phyloP scores from a whole-genome alignment of 2,888 invertebrate genomes.

The Apantesis nais region DNA sequence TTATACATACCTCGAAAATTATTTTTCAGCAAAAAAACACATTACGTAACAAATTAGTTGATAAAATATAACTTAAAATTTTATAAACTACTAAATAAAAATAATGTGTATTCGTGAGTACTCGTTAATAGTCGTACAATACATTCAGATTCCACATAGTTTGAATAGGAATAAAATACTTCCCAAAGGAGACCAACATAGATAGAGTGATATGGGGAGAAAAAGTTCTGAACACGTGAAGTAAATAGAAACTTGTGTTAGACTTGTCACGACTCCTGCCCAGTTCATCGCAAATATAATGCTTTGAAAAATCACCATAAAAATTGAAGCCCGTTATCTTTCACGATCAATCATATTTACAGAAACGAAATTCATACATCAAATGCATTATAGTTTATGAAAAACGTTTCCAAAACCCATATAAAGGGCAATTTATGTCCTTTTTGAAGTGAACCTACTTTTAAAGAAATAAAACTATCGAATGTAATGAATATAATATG shows the following conservation, averaged over 20 bases:
- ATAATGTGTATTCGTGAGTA: neutral
- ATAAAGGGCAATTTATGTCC: neutral
- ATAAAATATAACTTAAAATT: no score
- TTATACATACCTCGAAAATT: no score
- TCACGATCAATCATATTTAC: no score
- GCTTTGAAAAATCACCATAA: neutral
- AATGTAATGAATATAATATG: no score
- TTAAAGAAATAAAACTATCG: no score
- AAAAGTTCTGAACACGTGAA: neutral
- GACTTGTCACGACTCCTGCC: neutral
- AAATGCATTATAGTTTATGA: neutral
- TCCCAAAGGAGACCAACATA: neutral
- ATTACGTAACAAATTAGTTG: no score
- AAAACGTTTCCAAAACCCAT: neutral
- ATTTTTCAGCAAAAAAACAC: no score
- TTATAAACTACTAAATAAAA: neutral
- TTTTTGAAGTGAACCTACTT: neutral
- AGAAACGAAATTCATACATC: neutral
- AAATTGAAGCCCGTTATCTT: neutral
- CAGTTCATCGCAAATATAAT: neutral
- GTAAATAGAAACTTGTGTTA: neutral
- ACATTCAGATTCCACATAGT: neutral
- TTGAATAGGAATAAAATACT: neutral
- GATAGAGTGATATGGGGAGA: neutral
- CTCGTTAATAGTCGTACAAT: no score